Base-by-base conservation (phyloP, 2,888 invertebrate genomes). In the Drosophila neoperkinsi region DNA sequence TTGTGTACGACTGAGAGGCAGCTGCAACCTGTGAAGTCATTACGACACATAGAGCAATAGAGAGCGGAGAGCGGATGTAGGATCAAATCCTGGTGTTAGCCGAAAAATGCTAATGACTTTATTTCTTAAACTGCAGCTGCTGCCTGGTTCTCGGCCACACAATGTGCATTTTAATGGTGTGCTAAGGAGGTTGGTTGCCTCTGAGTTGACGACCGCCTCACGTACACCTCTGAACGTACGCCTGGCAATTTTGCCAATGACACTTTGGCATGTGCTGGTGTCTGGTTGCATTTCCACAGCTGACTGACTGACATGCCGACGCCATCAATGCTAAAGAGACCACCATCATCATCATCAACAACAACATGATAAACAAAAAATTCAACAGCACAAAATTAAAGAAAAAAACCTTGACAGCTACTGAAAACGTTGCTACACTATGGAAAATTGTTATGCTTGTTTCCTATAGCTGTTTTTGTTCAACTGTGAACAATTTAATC, bases 81-180 rank as follows among this genome's bases (percentile, higher is more conserved):
- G 30, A 57, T 30, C 41, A 21, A 16, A 7, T 30, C 4, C 34
- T 63, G 65, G 34, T 68, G 73, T 88, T 77, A 73, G 75, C 85
- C 85, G 66, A 90, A 90, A 88, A 79, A 88, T 85, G 85, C 85
- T 85, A 85, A 85, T 85, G 90, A 90, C 85, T 85, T 85, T 84
- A 84, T 89, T 73, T 79, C 82, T 79, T 76, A 79, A 89, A 62
- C 84, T 83, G 77, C 64, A 49, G 53, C 41, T 70, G 74, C 49
- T 70, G 64, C 58, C 41, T 36, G 64, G 2, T 13, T 52, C 64
- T 67, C 66, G 36, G 43, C 71, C 82, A 84, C 79, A 81, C 90
- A 90, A 79, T 90, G 74, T 85, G 85, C 85, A 85, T 88, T 90
- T 90, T 88, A 90, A 85, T 85, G 88, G 77, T 82, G 56, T 81